These are phyloP conservation scores for Bostrychus sinensis DNA, from an alignment of 2,113 vertebrate genomes.

Conservation along the genomic window DNA sequence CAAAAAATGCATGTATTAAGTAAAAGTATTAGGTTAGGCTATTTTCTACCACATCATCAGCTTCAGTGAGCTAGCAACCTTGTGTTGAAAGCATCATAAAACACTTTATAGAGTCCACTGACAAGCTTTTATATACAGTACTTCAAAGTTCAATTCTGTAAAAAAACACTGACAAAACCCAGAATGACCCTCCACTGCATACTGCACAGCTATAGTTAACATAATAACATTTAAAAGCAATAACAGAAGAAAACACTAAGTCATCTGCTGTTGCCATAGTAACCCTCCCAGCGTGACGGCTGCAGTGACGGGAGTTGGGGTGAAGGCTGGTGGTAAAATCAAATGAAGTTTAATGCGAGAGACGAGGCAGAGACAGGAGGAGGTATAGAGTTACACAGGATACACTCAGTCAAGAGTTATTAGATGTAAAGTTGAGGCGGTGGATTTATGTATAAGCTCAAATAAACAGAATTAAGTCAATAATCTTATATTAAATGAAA, in stretches of 20 bases:
- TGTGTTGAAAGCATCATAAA: neutral
- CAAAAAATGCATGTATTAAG: too few species aligned
- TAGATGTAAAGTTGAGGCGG: neutral
- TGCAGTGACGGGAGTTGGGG: conserved; percentile 7
- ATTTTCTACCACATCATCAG: neutral
- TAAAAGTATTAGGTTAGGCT: too few species aligned
- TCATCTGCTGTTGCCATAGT: conserved; percentile 48
- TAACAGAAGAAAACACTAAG: conserved; percentile 11
- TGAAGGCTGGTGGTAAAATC: neutral
- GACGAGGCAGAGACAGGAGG: conserved; percentile 4
- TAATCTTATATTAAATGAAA: neutral
- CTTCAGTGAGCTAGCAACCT: neutral
- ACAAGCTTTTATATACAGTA: neutral
- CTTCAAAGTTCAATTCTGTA: neutral
- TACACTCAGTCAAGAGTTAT: neutral
- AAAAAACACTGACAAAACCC: neutral
- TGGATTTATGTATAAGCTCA: neutral
- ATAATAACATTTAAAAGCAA: neutral
- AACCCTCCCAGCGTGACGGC: conserved; percentile 22
- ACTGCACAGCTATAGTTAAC: neutral
- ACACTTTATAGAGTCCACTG: neutral
- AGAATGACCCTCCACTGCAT: neutral
- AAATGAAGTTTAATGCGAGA: conserved; percentile 13
- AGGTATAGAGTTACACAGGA: neutral
- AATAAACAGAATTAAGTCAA: neutral